Evolutionary conservation across 2,888 invertebrate genomes (phyloP).

Genomic region (Strigamia maritima): DNA sequence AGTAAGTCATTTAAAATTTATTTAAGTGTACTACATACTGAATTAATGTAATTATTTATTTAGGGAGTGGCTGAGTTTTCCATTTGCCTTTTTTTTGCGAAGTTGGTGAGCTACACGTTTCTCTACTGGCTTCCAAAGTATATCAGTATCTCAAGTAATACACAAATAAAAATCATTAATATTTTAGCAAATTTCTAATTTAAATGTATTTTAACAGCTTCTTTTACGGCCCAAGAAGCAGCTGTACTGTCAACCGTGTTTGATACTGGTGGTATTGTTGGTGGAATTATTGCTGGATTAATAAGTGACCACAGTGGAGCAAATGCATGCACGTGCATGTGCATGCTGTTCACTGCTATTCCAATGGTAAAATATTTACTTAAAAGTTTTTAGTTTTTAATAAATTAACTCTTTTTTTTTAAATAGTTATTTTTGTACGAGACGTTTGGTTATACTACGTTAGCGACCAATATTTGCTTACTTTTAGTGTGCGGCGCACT

Average conservation of each 20-base stretch:
- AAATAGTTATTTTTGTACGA: slow-evolving; percentile 75
- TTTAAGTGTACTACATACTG: background rate
- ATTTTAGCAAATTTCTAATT: background rate
- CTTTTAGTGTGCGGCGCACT: slow-evolving; percentile 72
- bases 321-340: slow-evolving; percentile 81
- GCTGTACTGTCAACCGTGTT: slow-evolving; percentile 55
- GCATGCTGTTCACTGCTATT: slow-evolving; percentile 74
- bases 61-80: slow-evolving; percentile 89
- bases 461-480: slow-evolving; percentile 62
- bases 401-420: background rate
- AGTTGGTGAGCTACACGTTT: slow-evolving; percentile 94
- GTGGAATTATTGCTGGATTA: slow-evolving; percentile 82
- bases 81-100: slow-evolving; percentile 88
- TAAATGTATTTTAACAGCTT: slow-evolving; percentile 38
- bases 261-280: slow-evolving; percentile 77
- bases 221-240: slow-evolving; percentile 45
- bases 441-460: slow-evolving; percentile 63
- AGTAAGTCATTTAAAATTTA: slow-evolving; percentile 50
- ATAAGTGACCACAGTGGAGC: slow-evolving; percentile 78
- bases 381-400: too few relatives aligned
- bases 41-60: background rate
- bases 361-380: slow-evolving; percentile 65
- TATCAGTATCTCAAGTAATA: slow-evolving; percentile 72
- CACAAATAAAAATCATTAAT: background rate
- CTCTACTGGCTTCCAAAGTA: slow-evolving; percentile 93